These are phyloP conservation scores for Pseudomyrmex cubaensis DNA, from an alignment of 1,140 invertebrate genomes.

Conservation along the genomic window DNA sequence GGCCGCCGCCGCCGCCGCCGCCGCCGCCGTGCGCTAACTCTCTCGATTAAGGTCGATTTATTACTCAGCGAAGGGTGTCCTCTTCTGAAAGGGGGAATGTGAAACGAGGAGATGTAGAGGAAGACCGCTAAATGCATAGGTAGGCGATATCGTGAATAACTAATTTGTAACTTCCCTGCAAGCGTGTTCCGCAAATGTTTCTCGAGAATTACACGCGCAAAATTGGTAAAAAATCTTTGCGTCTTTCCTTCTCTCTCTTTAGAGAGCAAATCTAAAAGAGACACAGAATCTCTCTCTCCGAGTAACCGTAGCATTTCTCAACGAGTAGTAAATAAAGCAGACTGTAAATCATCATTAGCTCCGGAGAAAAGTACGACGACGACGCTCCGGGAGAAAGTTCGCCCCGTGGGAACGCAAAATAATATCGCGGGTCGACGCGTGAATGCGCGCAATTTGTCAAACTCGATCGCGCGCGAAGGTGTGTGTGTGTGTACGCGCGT, in stretches of 20 bases:
- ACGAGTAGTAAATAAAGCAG: too few relatives aligned
- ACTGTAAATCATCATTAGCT: constrained; percentile 1
- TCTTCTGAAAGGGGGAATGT: constrained; percentile 13
- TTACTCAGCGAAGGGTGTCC: constrained; percentile 36
- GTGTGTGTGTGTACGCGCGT: neutral
- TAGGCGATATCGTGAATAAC: constrained; percentile 11
- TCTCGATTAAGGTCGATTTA: constrained; percentile 75
- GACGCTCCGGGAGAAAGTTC: neutral
- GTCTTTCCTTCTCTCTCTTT: neutral
- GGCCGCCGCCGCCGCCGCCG: neutral
- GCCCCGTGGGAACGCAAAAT: neutral
- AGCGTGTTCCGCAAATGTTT: neutral
- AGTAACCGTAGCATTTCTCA: neutral
- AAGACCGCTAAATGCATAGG: constrained; percentile 32
- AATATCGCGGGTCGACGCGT: constrained; percentile 3
- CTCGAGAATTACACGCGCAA: too few relatives aligned
- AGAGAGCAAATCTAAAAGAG: neutral
- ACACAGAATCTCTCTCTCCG: neutral
- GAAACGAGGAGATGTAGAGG: constrained; percentile 18
- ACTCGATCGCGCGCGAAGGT: neutral
- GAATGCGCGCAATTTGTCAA: constrained; percentile 43
- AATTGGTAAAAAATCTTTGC: too few relatives aligned
- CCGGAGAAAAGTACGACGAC: neutral
- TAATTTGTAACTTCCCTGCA: neutral
- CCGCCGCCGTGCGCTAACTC: constrained; percentile 57